A percentile compares a stretch with the other conserved stretches of the same genome.
phyloP scores from a whole-genome alignment of 2,797 vertebrate genomes.

The Perdix hodgsoniae region DNA sequence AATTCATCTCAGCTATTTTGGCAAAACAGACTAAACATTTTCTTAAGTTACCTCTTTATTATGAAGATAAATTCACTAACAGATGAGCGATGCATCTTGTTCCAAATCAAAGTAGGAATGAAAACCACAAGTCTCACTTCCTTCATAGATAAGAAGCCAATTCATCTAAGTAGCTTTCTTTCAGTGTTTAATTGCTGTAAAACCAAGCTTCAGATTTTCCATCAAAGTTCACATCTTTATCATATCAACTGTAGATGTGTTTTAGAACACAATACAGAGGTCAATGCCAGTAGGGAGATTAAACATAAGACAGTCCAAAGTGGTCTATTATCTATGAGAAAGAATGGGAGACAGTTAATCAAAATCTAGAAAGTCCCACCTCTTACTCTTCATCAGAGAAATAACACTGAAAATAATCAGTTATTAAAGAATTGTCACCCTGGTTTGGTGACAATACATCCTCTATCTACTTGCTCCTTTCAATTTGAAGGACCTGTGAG shows the following conservation, averaged over 20 bases:
- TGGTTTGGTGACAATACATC: conserved; percentile 83
- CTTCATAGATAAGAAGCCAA: background rate
- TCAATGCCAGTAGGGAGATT: background rate
- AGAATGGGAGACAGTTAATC: background rate
- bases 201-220: background rate
- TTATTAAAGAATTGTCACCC: conserved; percentile 81
- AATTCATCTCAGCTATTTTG: background rate
- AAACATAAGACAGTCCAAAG: background rate
- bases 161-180: background rate
- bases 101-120: background rate
- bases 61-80: background rate
- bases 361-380: background rate
- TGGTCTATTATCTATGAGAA: background rate
- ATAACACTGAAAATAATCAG: background rate
- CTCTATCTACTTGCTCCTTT: background rate
- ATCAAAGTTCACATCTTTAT: background rate
- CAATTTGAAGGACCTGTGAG: conserved; percentile 10
- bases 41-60: background rate
- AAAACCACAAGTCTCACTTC: background rate
- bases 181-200: background rate
- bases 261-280: background rate
- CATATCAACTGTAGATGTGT: background rate
- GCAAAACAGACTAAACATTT: background rate
- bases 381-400: background rate
- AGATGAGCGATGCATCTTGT: fast-evolving